Conservation (phyloP, 1,140 invertebrate species). For the Aphidius gifuensis region DNA sequence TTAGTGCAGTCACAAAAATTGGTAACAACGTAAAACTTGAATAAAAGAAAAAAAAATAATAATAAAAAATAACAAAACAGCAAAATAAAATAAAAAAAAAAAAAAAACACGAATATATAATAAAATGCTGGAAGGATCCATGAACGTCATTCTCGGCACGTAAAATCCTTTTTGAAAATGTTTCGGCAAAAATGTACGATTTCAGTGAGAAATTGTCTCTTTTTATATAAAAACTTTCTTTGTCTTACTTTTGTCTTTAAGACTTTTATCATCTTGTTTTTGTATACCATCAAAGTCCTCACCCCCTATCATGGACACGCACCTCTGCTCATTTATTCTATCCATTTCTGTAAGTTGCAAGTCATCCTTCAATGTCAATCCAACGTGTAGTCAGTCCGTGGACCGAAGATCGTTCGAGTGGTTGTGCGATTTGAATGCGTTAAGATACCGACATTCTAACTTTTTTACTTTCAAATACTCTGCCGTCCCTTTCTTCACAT, state of each 20-base stretch:
- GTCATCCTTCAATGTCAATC: conserved; percentile 51
- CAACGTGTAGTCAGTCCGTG: conserved; percentile 13
- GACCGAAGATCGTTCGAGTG: conserved; percentile 16
- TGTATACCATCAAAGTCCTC: too few relatives aligned
- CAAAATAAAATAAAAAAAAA: too few relatives aligned
- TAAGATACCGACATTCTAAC: conserved; percentile 36
- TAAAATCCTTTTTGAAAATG: conserved; percentile 16
- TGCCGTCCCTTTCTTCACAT: conserved; percentile 1
- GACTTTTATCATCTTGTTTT: too few relatives aligned
- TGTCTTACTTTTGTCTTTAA: too few relatives aligned
- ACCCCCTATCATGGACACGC: too few relatives aligned
- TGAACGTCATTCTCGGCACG: conserved; percentile 11
- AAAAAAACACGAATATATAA: too few relatives aligned
- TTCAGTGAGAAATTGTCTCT: conserved; percentile 2
- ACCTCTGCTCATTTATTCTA: conserved; percentile 4
- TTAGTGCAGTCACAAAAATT: too few relatives aligned
- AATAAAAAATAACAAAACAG: too few relatives aligned
- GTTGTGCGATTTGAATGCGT: conserved; percentile 45
- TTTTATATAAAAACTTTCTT: too few relatives aligned
- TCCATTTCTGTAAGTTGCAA: conserved; percentile 22
- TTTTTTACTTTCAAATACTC: conserved; percentile 12
- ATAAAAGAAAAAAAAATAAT: too few relatives aligned
- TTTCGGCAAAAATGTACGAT: conserved; percentile 9
- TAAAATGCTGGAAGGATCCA: not conserved
- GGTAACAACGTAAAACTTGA: too few relatives aligned